These are phyloP conservation scores for Toxonevra muliebris DNA, from an alignment of 2,888 invertebrate genomes.

Conservation along the genomic window DNA sequence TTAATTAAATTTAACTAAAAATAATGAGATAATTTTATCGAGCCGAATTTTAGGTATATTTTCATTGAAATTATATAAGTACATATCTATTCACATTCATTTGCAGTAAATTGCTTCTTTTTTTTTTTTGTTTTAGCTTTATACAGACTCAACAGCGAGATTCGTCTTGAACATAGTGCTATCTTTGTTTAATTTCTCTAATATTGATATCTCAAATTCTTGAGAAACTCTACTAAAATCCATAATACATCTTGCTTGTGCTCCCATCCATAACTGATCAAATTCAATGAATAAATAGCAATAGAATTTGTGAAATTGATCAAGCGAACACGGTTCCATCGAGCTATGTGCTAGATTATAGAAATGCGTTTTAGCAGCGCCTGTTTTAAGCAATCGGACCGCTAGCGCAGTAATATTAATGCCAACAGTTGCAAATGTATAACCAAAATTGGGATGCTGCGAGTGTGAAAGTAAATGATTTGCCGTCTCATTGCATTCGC, in stretches of 20 bases:
- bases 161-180: constrained; percentile 81
- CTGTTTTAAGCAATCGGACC: constrained; percentile 80
- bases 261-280: constrained; percentile 92
- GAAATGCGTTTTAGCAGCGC: constrained; percentile 88
- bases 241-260: constrained; percentile 94
- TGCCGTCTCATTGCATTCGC: constrained; percentile 81
- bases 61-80: too few relatives aligned
- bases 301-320: constrained; percentile 91
- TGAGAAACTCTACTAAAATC: constrained; percentile 90
- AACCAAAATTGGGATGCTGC: constrained; percentile 88
- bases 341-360: constrained; percentile 75
- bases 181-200: constrained; percentile 74
- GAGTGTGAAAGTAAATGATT: constrained; percentile 87
- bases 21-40: too few relatives aligned
- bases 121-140: constrained; percentile 42
- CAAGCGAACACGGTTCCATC: constrained; percentile 72
- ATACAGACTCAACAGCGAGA: constrained; percentile 78
- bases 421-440: constrained; percentile 90
- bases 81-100: too few relatives aligned
- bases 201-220: constrained; percentile 82
- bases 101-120: not conserved
- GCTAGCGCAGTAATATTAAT: constrained; percentile 96
- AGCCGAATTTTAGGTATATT: too few relatives aligned
- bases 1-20: too few relatives aligned
- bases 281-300: constrained; percentile 94